Percentiles rank a stretch among this genome's conserved stretches.
Evolutionary conservation across 1,140 invertebrate species (phyloP).

Genomic region (Meteorus sp.): DNA sequence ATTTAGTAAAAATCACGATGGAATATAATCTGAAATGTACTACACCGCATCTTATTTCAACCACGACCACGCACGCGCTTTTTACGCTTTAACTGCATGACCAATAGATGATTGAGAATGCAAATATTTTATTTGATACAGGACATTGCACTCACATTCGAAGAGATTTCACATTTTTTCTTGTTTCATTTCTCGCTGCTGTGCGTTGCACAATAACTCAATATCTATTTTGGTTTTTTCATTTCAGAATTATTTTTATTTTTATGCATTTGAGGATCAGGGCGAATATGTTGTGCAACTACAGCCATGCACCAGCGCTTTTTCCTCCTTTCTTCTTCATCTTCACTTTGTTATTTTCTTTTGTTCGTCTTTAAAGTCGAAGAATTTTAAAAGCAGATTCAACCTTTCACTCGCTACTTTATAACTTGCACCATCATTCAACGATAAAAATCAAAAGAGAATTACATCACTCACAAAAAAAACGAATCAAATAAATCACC

Average conservation of each 20-base stretch:
- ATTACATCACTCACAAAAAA: no score
- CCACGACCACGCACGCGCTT: slow-evolving; percentile 24
- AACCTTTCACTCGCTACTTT: not conserved
- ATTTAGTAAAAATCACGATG: no score
- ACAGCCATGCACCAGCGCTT: slow-evolving; percentile 4
- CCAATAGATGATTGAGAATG: slow-evolving; percentile 2
- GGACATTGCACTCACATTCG: no score
- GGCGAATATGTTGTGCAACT: slow-evolving; percentile 5
- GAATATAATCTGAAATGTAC: no score
- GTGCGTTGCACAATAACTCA: no score
- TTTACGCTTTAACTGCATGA: slow-evolving; percentile 15
- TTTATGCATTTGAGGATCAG: no score
- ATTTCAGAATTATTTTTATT: no score
- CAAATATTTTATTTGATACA: no score
- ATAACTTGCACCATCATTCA: not conserved
- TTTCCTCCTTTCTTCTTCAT: slow-evolving; percentile 2
- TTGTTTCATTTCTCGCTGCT: no score
- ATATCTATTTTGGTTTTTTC: no score
- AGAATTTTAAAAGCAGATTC: slow-evolving; percentile 2
- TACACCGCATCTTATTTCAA: slow-evolving; percentile 33
- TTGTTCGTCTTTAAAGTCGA: not conserved
- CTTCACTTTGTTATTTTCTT: not conserved
- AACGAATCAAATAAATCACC: no score
- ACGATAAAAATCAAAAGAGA: not conserved
- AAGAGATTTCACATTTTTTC: no score